A percentile compares a stretch with the other conserved stretches of the same genome.
These are phyloP conservation scores for Gobionotothen gibberifrons DNA, from an alignment of 2,797 vertebrate species.

Conservation along the genomic window DNA sequence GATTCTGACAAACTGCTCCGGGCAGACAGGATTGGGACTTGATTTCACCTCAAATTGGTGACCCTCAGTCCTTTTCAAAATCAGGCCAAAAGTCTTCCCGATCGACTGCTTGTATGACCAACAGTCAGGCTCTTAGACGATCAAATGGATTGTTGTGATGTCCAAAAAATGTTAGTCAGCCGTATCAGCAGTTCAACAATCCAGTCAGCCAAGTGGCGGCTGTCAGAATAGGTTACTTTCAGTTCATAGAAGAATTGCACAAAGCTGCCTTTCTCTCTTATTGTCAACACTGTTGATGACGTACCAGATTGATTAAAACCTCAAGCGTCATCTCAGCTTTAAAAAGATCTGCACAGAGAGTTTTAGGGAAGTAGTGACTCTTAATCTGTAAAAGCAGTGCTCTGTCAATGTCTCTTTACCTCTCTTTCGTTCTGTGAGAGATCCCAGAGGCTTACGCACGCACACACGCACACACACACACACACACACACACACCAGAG, in stretches of 20 bases:
- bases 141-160: too few relatives aligned
- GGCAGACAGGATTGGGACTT: background rate
- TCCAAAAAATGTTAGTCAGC: too few relatives aligned
- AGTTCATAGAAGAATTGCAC: too few relatives aligned
- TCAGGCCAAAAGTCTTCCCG: background rate
- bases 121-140: too few relatives aligned
- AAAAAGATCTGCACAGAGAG: background rate
- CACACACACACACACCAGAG: background rate
- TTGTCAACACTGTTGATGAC: background rate
- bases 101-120: too few relatives aligned
- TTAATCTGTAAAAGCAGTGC: background rate
- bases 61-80: background rate
- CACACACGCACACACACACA: slow-evolving; percentile 22
- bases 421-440: background rate
- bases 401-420: background rate
- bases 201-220: background rate
- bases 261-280: too few relatives aligned
- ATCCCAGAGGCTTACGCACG: too few relatives aligned
- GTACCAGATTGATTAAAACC: background rate
- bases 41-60: background rate
- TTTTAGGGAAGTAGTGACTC: background rate
- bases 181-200: too few relatives aligned
- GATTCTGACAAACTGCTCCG: too few relatives aligned
- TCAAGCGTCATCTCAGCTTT: background rate
- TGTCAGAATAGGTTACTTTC: background rate